These are phyloP conservation scores for Xiphorhynchus erythropygius DNA, from an alignment of 2,797 vertebrate species.

Conservation along the genomic window DNA sequence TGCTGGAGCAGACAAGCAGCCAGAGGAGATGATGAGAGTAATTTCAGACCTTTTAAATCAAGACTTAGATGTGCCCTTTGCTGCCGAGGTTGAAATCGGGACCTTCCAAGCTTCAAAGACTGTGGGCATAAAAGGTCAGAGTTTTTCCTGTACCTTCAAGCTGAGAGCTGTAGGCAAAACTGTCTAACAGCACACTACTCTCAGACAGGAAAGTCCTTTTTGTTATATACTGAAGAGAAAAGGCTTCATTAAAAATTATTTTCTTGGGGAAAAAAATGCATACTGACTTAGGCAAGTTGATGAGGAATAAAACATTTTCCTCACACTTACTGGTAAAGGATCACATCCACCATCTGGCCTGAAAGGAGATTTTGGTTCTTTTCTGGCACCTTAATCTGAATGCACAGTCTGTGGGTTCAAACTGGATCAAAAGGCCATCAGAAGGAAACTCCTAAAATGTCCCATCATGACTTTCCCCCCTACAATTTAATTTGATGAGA, in stretches of 20 bases:
- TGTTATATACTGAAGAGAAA: not conserved
- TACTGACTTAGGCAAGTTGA: not conserved
- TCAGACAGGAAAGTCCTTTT: not conserved
- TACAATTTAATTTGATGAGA: not conserved
- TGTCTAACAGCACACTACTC: not conserved
- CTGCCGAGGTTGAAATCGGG: not conserved
- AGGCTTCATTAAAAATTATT: not conserved
- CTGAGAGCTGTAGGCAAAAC: not conserved
- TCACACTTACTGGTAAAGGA: not conserved
- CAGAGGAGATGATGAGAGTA: not conserved
- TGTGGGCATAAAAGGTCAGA: not conserved
- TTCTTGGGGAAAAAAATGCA: not conserved
- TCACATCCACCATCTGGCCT: not conserved
- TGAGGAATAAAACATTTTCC: not conserved
- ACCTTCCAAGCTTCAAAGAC: not conserved
- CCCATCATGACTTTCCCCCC: not conserved
- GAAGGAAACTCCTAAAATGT: not conserved
- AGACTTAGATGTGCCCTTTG: not conserved
- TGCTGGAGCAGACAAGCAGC: not conserved
- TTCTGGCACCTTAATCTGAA: not conserved
- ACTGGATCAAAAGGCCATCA: not conserved
- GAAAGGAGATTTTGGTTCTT: not conserved
- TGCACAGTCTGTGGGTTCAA: not conserved
- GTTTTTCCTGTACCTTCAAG: not conserved
- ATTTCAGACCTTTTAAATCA: slow-evolving; percentile 48